Conservation (phyloP, 2,113 vertebrate species). For the Perca flavescens region DNA sequence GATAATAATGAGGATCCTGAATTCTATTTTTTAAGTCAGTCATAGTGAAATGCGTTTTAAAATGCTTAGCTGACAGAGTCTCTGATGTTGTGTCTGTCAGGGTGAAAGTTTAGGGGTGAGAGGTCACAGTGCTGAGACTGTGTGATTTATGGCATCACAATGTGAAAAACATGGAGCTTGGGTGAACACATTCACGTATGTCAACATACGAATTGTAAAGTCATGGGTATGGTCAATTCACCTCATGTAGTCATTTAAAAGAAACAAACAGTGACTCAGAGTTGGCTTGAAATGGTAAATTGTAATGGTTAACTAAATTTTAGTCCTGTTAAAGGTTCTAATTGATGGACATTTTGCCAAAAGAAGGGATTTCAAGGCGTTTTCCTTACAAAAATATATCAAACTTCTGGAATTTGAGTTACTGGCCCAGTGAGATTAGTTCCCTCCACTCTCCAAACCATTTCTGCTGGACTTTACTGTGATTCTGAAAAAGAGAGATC, state of each 20-base stretch:
- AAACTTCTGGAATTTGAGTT: constrained; percentile 12
- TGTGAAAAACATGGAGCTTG: constrained; percentile 63
- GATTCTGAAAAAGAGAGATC: constrained; percentile 40
- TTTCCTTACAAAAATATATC: constrained; percentile 17
- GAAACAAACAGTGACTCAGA: background rate
- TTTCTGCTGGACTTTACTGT: constrained; percentile 29
- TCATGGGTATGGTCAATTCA: background rate
- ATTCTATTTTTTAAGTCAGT: background rate
- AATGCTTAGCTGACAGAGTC: constrained; percentile 48
- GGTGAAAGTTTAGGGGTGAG: constrained; percentile 65
- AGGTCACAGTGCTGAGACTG: constrained; percentile 59
- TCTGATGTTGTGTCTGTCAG: constrained; percentile 58
- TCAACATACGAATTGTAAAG: constrained; percentile 32
- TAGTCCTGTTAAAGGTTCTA: too few species aligned
- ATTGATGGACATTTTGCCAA: background rate
- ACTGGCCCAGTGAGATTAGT: background rate
- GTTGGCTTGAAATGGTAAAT: background rate
- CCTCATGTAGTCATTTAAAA: background rate
- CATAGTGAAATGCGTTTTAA: constrained; percentile 61
- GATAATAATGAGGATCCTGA: background rate
- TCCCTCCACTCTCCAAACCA: constrained; percentile 20
- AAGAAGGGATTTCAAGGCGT: background rate
- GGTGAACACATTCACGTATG: constrained; percentile 19
- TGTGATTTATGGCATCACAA: constrained; percentile 70
- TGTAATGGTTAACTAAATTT: background rate